These are phyloP conservation scores for Acropternis orthonyx DNA, from an alignment of 2,797 vertebrate species.

Conservation along the genomic window DNA sequence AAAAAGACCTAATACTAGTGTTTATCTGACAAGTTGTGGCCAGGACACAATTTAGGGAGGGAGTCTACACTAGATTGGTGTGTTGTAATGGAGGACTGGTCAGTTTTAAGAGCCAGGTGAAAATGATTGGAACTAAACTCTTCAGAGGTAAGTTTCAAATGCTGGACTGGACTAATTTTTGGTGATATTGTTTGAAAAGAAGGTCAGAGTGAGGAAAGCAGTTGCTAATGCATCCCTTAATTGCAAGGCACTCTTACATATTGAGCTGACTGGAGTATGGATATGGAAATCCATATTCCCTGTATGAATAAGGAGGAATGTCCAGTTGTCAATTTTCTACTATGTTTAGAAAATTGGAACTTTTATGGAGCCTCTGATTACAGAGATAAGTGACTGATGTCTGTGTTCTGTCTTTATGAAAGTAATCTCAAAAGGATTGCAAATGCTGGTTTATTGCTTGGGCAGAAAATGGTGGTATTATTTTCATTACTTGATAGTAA, in stretches of 20 bases:
- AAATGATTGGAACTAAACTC: not conserved
- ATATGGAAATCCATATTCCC: not conserved
- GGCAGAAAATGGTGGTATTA: not conserved
- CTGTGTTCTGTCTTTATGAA: not conserved
- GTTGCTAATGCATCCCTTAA: not conserved
- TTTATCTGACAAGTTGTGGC: not conserved
- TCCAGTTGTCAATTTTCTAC: not conserved
- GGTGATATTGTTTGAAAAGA: not conserved
- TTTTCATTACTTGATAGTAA: not conserved
- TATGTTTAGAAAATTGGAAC: not conserved
- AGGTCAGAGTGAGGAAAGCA: not conserved
- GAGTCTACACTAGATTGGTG: not conserved
- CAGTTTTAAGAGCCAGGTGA: not conserved
- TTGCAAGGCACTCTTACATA: not conserved
- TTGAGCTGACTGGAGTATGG: not conserved
- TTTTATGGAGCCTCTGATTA: not conserved
- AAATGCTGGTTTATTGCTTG: not conserved
- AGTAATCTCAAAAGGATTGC: not conserved
- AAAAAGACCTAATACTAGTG: not conserved
- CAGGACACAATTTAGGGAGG: accelerated
- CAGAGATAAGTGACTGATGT: not conserved
- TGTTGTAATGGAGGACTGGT: not conserved
- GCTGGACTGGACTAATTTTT: not conserved
- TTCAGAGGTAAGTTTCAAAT: not conserved
- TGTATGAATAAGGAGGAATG: not conserved